Conservation (phyloP, 2,888 invertebrate genomes). For the Rutpela maculata region DNA sequence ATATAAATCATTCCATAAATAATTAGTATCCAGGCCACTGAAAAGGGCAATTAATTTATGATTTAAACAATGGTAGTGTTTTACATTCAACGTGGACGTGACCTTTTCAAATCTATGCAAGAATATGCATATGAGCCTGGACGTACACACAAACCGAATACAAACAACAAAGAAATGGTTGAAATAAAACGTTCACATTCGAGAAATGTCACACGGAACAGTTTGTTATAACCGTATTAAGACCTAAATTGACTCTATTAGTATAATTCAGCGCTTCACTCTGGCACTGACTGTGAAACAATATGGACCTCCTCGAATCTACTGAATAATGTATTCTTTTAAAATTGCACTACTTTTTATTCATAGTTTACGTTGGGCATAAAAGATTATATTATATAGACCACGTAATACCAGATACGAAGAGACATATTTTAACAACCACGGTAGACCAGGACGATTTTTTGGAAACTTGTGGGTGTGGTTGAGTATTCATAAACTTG, state of each 20-base stretch:
- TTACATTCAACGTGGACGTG: conserved; percentile 33
- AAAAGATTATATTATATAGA: no score
- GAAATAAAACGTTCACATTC: conserved; percentile 39
- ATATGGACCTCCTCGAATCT: not conserved
- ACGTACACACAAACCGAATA: conserved; percentile 25
- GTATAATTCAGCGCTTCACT: conserved; percentile 1
- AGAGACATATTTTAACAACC: no score
- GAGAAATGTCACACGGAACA: conserved; percentile 47
- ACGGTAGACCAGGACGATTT: no score
- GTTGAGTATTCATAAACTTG: no score
- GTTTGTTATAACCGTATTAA: conserved; percentile 48
- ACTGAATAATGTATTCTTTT: not conserved
- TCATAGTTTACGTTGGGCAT: no score
- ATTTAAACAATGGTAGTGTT: conserved; percentile 35
- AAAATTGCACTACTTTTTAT: no score
- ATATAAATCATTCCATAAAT: not conserved
- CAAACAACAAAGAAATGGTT: conserved; percentile 26
- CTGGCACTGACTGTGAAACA: not conserved
- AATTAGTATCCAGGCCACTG: not conserved
- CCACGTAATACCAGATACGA: no score
- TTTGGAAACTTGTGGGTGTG: no score
- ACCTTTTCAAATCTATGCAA: conserved; percentile 37
- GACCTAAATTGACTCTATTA: conserved; percentile 20
- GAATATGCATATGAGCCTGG: conserved; percentile 28
- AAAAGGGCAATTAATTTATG: conserved; percentile 19